Conservation (phyloP, 2,888 invertebrate species). For the Eumacrocentrus americanus region DNA sequence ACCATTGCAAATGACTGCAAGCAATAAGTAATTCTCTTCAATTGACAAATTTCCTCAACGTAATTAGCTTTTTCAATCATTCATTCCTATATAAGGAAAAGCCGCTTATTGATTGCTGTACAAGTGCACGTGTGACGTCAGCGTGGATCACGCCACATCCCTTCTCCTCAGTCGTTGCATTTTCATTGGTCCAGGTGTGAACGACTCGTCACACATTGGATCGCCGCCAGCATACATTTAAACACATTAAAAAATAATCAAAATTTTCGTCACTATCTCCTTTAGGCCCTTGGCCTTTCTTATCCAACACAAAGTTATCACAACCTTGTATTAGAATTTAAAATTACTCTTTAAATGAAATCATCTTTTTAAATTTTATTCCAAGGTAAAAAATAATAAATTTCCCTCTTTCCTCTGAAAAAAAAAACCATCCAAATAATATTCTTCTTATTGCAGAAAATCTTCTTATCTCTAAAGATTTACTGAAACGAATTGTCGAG, state of each 20-base stretch:
- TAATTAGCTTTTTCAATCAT: background rate
- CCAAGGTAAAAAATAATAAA: too few species aligned
- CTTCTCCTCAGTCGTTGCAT: slow-evolving; percentile 46
- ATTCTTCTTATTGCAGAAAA: background rate
- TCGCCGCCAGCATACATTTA: slow-evolving; percentile 26
- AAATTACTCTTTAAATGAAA: too few species aligned
- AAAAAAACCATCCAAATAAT: too few species aligned
- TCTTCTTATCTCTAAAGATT: background rate
- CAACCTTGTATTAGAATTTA: too few species aligned
- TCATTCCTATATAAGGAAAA: background rate
- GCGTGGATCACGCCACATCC: slow-evolving; percentile 61
- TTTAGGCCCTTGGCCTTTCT: too few species aligned
- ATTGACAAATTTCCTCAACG: background rate
- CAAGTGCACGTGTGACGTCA: slow-evolving; percentile 53
- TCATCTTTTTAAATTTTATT: too few species aligned
- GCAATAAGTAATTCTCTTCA: slow-evolving; percentile 2
- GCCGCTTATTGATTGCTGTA: slow-evolving; percentile 2
- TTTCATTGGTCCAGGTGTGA: slow-evolving; percentile 54
- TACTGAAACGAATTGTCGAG: background rate
- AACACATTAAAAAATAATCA: slow-evolving; percentile 1
- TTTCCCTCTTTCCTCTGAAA: too few species aligned
- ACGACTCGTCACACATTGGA: slow-evolving; percentile 41
- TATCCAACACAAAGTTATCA: too few species aligned
- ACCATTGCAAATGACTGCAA: background rate
- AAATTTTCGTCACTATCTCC: too few species aligned